A percentile compares a stretch with the other conserved stretches of the same genome.
Evolutionary conservation across 2,888 invertebrate genomes (phyloP).

Genomic region (Drosophila subsilvestris): DNA sequence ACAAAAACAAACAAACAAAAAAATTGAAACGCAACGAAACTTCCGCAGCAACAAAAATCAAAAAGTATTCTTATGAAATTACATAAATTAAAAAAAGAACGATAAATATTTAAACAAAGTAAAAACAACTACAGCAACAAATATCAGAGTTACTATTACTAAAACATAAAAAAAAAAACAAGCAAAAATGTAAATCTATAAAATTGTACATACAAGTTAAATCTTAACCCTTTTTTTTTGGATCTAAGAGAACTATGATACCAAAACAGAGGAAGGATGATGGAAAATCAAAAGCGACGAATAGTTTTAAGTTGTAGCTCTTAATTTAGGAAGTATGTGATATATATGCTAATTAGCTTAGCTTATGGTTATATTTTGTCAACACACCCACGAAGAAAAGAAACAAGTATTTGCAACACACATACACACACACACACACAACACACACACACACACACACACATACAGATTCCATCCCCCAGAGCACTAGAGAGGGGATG

Average conservation of each 20-base stretch:
- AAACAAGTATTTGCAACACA: constrained; percentile 45
- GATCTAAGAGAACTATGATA: constrained; percentile 75
- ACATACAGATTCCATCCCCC: constrained; percentile 1
- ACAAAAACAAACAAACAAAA: constrained; percentile 39
- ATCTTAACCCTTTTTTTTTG: constrained; percentile 59
- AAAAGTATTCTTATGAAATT: constrained; percentile 76
- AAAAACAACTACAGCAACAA: constrained; percentile 17
- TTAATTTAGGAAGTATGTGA: constrained; percentile 76
- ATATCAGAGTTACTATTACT: constrained; percentile 57
- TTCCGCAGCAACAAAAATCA: constrained; percentile 70
- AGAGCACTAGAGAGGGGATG: constrained; percentile 15
- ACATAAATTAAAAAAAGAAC: constrained; percentile 37
- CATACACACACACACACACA: constrained; percentile 32
- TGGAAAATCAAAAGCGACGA: not conserved
- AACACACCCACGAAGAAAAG: constrained; percentile 52
- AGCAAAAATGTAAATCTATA: constrained; percentile 7
- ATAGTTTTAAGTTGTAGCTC: constrained; percentile 43
- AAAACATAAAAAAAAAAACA: constrained; percentile 25
- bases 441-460: constrained; percentile 56
- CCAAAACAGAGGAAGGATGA: constrained; percentile 53
- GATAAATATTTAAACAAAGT: constrained; percentile 48
- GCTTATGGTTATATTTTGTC: constrained; percentile 79
- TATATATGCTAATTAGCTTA: constrained; percentile 70
- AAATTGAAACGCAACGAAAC: constrained; percentile 37
- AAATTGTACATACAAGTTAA: constrained; percentile 41